Conservation (phyloP, 2,113 vertebrate species). For the Solenodon paradoxus region DNA sequence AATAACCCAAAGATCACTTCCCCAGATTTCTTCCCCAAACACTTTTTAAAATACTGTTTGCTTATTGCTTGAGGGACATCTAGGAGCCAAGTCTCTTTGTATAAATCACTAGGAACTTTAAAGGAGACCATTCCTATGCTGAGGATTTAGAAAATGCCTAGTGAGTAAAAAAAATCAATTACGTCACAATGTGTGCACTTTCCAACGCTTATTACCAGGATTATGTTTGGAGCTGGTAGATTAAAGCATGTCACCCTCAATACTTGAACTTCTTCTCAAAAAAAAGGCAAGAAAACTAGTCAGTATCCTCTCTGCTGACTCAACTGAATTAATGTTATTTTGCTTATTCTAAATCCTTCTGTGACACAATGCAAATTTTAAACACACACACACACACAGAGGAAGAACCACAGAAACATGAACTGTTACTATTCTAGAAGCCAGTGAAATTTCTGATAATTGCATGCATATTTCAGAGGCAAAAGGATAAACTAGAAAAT, state of each 20-base stretch:
- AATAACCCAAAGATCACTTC: conserved; percentile 17
- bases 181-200: conserved; percentile 26
- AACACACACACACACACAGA: not conserved
- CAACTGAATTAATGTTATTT: not conserved
- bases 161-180: not conserved
- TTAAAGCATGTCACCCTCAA: conserved; percentile 52
- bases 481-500: not conserved
- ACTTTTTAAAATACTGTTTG: not conserved
- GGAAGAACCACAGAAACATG: not conserved
- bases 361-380: not conserved
- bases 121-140: conserved; percentile 58
- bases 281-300: not conserved
- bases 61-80: not conserved
- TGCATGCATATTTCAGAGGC: conserved; percentile 27
- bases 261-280: conserved; percentile 1
- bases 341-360: not conserved
- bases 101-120: conserved; percentile 46
- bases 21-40: not conserved
- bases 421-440: not conserved
- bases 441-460: conserved; percentile 23
- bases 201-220: conserved; percentile 53
- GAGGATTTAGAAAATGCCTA: conserved; percentile 62
- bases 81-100: conserved; percentile 45
- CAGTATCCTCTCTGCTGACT: conserved; percentile 13
- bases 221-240: conserved; percentile 44